Conservation (phyloP, 2,113 vertebrate species). For the Glaucomys volans region DNA sequence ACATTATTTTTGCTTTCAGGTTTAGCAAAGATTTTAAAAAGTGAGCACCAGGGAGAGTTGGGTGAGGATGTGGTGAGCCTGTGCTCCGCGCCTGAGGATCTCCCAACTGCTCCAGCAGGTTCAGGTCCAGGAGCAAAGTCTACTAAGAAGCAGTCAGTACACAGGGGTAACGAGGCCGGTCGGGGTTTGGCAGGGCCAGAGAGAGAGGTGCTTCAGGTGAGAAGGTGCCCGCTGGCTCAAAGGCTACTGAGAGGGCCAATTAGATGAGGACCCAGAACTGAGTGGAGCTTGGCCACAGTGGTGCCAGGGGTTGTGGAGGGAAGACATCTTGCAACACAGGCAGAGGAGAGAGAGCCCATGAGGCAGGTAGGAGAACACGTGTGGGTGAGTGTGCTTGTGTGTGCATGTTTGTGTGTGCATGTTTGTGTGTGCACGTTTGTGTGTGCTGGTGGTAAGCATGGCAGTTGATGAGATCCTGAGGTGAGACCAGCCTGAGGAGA, state of each 20-base stretch:
- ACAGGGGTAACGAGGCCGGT: neutral
- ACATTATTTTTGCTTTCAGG: neutral
- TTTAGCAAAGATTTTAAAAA: neutral
- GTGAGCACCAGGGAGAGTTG: neutral
- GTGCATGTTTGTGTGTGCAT: neutral
- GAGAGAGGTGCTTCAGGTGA: neutral
- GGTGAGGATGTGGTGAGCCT: neutral
- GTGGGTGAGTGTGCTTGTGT: too few species aligned
- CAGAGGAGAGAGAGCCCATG: neutral
- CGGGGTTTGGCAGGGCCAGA: neutral
- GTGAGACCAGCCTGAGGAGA: neutral
- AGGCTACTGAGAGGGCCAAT: neutral
- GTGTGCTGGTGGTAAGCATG: too few species aligned
- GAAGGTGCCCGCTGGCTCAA: neutral
- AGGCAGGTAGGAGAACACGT: fast-evolving
- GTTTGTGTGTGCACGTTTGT: too few species aligned
- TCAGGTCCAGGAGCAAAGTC: neutral
- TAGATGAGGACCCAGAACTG: neutral
- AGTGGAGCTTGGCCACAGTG: neutral
- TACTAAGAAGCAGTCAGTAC: neutral
- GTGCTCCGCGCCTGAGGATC: too few species aligned
- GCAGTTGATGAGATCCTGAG: neutral
- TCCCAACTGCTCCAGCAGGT: neutral
- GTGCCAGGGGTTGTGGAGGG: neutral
- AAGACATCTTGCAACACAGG: neutral